These are phyloP conservation scores for Hepsetus odoe DNA, from an alignment of 2,113 vertebrate species.

Conservation along the genomic window DNA sequence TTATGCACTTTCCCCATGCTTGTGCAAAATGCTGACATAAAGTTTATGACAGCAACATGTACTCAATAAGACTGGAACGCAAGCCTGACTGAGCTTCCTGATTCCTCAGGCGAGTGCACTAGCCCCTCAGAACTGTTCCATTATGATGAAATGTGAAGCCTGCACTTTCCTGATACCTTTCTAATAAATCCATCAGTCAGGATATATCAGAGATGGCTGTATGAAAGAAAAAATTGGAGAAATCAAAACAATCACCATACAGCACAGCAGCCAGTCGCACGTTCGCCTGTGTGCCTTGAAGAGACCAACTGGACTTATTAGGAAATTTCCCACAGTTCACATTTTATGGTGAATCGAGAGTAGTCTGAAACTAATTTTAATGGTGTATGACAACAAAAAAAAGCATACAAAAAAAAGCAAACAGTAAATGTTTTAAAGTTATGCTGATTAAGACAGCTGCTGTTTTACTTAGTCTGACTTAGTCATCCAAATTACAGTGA, in stretches of 20 bases:
- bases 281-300: neutral
- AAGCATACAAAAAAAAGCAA: neutral
- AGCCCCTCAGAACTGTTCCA: conserved; percentile 63
- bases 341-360: neutral
- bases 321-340: neutral
- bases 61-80: conserved; percentile 64
- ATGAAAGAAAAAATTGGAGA: neutral
- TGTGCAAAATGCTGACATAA: conserved; percentile 62
- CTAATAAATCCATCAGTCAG: conserved; percentile 71
- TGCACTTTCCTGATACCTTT: conserved; percentile 67
- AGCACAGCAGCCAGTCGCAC: neutral
- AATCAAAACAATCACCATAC: neutral
- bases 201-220: conserved; percentile 15
- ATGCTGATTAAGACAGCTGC: neutral
- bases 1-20: conserved; percentile 61
- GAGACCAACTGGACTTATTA: neutral
- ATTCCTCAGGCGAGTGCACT: neutral
- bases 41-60: conserved; percentile 74
- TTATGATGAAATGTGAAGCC: conserved; percentile 74
- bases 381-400: neutral
- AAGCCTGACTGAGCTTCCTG: conserved; percentile 34
- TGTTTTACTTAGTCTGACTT: neutral
- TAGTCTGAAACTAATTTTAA: neutral
- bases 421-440: neutral
- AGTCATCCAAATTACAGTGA: conserved; percentile 1